phyloP scores from a whole-genome alignment of 1,140 invertebrate genomes.

The Drosophila repleta region DNA sequence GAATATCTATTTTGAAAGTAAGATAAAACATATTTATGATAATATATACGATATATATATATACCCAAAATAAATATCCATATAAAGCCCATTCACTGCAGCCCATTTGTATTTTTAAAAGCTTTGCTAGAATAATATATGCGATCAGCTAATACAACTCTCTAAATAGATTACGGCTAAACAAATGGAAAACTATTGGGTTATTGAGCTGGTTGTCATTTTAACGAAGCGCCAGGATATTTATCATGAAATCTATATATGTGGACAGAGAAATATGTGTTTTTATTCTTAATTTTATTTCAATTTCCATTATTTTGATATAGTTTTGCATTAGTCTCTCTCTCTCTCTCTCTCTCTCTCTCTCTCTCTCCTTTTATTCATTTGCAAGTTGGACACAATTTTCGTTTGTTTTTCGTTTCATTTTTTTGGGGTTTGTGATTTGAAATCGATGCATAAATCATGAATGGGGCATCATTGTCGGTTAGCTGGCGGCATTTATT shows the following conservation, averaged over 20 bases:
- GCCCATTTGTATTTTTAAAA: neutral
- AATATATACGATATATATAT: too few relatives aligned
- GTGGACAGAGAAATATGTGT: conserved; percentile 23
- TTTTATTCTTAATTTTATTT: conserved; percentile 40
- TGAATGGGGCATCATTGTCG: conserved; percentile 62
- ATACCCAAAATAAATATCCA: too few relatives aligned
- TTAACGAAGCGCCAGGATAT: conserved; percentile 57
- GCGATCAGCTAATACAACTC: conserved; percentile 9
- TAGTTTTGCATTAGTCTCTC: conserved; percentile 30
- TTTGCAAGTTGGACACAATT: conserved; percentile 21
- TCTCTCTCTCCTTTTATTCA: conserved; percentile 43
- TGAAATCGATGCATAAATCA: conserved; percentile 79
- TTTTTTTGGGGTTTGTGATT: conserved; percentile 59
- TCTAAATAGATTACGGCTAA: conserved; percentile 14
- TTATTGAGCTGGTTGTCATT: conserved; percentile 70
- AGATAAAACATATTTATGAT: too few relatives aligned
- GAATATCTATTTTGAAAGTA: too few relatives aligned
- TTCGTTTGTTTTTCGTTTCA: neutral
- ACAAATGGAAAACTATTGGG: conserved; percentile 58
- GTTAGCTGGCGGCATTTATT: conserved; percentile 42
- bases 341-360: conserved; percentile 22
- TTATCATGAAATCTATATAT: conserved; percentile 54
- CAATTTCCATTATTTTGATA: conserved; percentile 19
- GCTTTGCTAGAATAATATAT: neutral
- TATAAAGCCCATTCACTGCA: too few relatives aligned